A percentile compares a stretch with the other conserved stretches of the same genome.
Conservation (phyloP, 2,797 vertebrate species). For the Taeniopygia guttata region DNA sequence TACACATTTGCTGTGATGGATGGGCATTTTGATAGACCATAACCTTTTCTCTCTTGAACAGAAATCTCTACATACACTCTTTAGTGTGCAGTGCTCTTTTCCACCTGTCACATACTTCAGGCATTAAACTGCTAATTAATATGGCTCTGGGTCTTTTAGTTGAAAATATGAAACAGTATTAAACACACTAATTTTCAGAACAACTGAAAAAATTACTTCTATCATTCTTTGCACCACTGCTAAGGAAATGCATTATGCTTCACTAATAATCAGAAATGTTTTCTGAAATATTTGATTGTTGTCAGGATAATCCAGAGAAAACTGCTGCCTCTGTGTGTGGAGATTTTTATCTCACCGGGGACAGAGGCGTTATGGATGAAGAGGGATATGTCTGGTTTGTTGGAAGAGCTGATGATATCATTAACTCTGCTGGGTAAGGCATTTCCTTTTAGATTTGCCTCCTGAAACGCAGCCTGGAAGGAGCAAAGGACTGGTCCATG, state of each 20-base stretch:
- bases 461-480: neutral
- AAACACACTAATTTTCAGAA: neutral
- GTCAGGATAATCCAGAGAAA: conserved; percentile 75
- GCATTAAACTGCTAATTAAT: neutral
- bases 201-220: neutral
- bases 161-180: neutral
- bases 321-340: conserved; percentile 73
- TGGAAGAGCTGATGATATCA: conserved; percentile 80
- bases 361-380: conserved; percentile 74
- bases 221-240: neutral
- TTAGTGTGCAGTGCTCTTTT: neutral
- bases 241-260: neutral
- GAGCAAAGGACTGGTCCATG: fast-evolving
- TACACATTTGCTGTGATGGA: neutral
- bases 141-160: neutral
- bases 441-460: neutral
- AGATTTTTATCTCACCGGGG: conserved; percentile 81
- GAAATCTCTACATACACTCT: neutral
- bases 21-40: neutral
- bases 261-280: too few species aligned
- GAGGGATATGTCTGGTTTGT: conserved; percentile 84
- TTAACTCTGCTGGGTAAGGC: conserved; percentile 81
- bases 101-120: neutral
- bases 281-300: neutral
- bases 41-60: neutral